phyloP scores from a whole-genome alignment of 2,888 invertebrate species.

The Drosophila lacicola region DNA sequence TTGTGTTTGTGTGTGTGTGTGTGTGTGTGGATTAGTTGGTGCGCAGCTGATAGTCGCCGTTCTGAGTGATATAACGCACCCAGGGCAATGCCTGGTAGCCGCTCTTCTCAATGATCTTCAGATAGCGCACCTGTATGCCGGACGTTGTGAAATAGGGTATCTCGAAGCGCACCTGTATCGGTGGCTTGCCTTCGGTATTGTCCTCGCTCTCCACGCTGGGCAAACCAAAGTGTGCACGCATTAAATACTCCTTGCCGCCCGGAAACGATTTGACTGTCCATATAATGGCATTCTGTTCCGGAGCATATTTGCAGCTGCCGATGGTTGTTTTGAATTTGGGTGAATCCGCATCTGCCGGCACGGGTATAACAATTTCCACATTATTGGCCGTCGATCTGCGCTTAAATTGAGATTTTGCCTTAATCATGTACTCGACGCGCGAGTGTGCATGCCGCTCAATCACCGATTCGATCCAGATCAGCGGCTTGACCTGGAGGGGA shows the following conservation, averaged over 20 bases:
- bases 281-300: conserved; percentile 97
- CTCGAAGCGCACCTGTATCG: conserved; percentile 99
- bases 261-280: conserved; percentile 99
- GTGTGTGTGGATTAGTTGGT: conserved; percentile 89
- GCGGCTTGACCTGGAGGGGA: conserved; percentile 89
- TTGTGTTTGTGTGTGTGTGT: not conserved
- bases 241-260: conserved; percentile 98
- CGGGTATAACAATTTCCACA: conserved; percentile 98
- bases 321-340: conserved; percentile 99
- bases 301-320: conserved; percentile 98
- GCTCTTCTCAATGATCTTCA: conserved; percentile 97
- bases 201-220: conserved; percentile 98
- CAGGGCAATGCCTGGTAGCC: conserved; percentile 99
- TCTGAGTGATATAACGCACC: conserved; percentile 99
- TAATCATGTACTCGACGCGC: conserved; percentile 99
- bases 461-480: conserved; percentile 99
- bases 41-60: conserved; percentile 98
- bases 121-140: conserved; percentile 93
- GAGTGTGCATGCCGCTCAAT: conserved; percentile 99
- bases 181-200: conserved; percentile 95
- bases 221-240: conserved; percentile 98
- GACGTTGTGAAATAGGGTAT: conserved; percentile 99
- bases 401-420: conserved; percentile 99
- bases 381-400: conserved; percentile 99
- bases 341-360: conserved; percentile 98